Evolutionary conservation across 2,797 vertebrate species (phyloP).

Genomic region (Oreortyx pictus): DNA sequence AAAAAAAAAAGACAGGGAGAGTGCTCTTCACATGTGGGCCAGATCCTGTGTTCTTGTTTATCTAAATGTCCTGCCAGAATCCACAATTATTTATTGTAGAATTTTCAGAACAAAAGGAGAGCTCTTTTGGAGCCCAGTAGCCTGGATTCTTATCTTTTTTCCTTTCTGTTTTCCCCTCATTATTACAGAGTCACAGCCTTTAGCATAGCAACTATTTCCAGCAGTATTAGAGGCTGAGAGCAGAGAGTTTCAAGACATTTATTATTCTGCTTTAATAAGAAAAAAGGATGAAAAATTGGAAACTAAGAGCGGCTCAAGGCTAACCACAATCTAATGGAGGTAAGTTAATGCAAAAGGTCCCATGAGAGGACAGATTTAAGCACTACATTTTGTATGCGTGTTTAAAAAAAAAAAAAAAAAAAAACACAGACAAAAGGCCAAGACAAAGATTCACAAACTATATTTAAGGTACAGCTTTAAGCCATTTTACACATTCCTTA

Average conservation of each 20-base stretch:
- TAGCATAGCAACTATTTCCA: background rate
- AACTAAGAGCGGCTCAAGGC: background rate
- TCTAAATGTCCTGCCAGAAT: background rate
- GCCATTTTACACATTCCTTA: background rate
- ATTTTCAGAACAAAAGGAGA: background rate
- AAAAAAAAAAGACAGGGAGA: background rate
- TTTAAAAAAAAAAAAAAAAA: background rate
- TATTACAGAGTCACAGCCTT: background rate
- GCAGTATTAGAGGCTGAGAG: background rate
- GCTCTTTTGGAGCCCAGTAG: background rate
- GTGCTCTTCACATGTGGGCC: background rate
- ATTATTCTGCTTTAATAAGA: background rate
- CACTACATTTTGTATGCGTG: background rate
- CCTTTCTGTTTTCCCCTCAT: background rate
- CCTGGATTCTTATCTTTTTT: background rate
- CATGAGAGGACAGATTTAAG: background rate
- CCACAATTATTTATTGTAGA: background rate
- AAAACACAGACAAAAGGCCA: background rate
- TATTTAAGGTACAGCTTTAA: background rate
- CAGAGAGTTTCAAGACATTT: background rate
- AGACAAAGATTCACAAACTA: background rate
- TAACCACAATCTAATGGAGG: background rate
- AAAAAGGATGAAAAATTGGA: background rate
- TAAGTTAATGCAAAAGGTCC: background rate
- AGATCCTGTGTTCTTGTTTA: background rate